Evolutionary conservation across 1,140 invertebrate genomes (phyloP).

Genomic region (Choristoneura fumiferana): DNA sequence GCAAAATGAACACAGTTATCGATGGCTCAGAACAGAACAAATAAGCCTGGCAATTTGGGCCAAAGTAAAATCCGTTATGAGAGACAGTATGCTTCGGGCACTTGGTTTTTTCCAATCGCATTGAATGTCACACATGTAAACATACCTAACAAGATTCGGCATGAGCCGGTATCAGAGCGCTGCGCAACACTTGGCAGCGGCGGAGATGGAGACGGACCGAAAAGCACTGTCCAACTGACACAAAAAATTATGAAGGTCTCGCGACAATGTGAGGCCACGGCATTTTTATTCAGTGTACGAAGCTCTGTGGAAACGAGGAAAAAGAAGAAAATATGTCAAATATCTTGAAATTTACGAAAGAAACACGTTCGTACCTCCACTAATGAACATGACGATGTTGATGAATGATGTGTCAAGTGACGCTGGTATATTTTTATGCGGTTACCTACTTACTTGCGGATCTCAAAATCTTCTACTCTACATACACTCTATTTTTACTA

Average conservation of each 20-base stretch:
- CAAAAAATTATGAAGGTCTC: conserved; percentile 6
- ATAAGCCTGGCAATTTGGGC: conserved; percentile 10
- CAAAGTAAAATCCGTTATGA: conserved; percentile 15
- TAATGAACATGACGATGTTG: too few relatives aligned
- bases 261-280: not conserved
- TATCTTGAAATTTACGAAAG: too few relatives aligned
- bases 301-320: conserved; percentile 10
- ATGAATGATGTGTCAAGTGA: too few relatives aligned
- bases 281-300: too few relatives aligned
- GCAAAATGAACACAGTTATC: conserved; percentile 12
- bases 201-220: not conserved
- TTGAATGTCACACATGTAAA: conserved; percentile 10
- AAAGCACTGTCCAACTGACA: conserved; percentile 9
- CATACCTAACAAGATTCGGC: conserved; percentile 2
- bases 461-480: too few relatives aligned
- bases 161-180: not conserved
- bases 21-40: conserved; percentile 4
- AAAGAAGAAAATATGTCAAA: not conserved
- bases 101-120: conserved; percentile 17
- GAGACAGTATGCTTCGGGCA: conserved; percentile 16
- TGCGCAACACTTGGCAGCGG: not conserved
- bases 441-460: too few relatives aligned
- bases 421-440: too few relatives aligned
- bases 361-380: too few relatives aligned
- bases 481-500: too few relatives aligned